Percentiles rank a stretch among this genome's conserved stretches.
phyloP scores from a whole-genome alignment of 2,113 vertebrate genomes.

The Sclerurus mexicanus region DNA sequence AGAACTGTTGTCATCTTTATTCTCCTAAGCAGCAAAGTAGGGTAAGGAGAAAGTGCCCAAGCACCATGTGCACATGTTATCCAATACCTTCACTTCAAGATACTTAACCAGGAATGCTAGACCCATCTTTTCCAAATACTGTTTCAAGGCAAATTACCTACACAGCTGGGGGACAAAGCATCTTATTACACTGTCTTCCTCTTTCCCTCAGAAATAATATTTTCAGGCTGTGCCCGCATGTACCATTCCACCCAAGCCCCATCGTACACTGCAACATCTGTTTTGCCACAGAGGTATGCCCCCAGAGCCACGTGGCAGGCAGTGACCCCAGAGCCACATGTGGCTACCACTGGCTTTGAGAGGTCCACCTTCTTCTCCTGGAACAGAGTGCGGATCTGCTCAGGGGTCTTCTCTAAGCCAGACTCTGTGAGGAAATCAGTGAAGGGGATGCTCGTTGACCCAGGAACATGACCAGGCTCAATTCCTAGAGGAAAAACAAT shows the following conservation, averaged over 20 bases:
- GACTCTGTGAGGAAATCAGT: conserved; percentile 79
- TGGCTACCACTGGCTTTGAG: conserved; percentile 78
- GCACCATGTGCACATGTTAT: neutral
- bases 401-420: conserved; percentile 80
- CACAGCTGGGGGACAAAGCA: neutral
- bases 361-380: conserved; percentile 82
- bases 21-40: neutral
- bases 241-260: conserved; percentile 96
- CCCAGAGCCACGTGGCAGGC: conserved; percentile 89
- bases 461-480: conserved; percentile 89
- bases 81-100: neutral
- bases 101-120: neutral
- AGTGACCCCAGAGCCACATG: conserved; percentile 91
- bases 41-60: neutral
- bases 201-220: conserved; percentile 85
- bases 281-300: conserved; percentile 86
- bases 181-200: conserved; percentile 75
- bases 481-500: conserved; percentile 72
- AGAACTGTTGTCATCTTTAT: neutral
- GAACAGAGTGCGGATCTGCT: conserved; percentile 82
- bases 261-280: conserved; percentile 83
- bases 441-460: conserved; percentile 88
- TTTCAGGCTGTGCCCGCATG: conserved; percentile 81
- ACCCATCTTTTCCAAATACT: neutral
- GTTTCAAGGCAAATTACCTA: conserved; percentile 29